These are phyloP conservation scores for Amphiprion ocellaris DNA, from an alignment of 2,113 vertebrate genomes.

Conservation along the genomic window DNA sequence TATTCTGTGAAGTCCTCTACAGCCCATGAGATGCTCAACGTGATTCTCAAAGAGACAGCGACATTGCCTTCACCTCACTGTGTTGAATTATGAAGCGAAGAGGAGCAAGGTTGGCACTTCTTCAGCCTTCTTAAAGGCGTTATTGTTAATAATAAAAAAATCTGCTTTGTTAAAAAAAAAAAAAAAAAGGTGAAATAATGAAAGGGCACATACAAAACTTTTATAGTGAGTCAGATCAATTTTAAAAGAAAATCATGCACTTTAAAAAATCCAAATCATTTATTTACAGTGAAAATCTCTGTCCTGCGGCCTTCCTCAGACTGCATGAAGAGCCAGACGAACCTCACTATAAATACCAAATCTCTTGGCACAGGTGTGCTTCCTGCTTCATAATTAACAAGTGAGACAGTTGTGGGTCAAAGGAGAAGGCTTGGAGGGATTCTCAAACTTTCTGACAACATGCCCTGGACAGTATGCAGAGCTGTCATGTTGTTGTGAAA, in stretches of 20 bases:
- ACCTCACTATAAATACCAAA: not conserved
- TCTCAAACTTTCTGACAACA: conserved; percentile 17
- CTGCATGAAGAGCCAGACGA: not conserved
- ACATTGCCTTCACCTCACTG: not conserved
- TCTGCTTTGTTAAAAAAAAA: not conserved
- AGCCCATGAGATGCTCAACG: not conserved
- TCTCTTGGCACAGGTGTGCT: not conserved
- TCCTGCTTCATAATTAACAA: not conserved
- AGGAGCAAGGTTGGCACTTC: conserved; percentile 13
- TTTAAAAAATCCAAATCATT: too few relatives aligned
- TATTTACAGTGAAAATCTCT: conserved; percentile 1
- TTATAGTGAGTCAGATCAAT: not conserved
- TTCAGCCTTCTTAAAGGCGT: not conserved
- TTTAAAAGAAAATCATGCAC: not conserved
- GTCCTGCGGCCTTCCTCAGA: not conserved
- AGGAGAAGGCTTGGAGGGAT: not conserved
- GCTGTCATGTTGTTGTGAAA: conserved; percentile 28
- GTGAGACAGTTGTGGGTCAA: not conserved
- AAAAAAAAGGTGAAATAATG: not conserved
- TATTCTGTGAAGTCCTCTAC: not conserved
- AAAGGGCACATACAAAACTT: not conserved
- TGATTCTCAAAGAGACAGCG: conserved; percentile 17
- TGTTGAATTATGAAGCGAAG: conserved; percentile 15
- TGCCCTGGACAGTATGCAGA: not conserved
- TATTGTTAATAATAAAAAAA: conserved; percentile 1